Evolutionary conservation across 2,113 vertebrate species (phyloP).

Genomic region (Tragulus kanchil): DNA sequence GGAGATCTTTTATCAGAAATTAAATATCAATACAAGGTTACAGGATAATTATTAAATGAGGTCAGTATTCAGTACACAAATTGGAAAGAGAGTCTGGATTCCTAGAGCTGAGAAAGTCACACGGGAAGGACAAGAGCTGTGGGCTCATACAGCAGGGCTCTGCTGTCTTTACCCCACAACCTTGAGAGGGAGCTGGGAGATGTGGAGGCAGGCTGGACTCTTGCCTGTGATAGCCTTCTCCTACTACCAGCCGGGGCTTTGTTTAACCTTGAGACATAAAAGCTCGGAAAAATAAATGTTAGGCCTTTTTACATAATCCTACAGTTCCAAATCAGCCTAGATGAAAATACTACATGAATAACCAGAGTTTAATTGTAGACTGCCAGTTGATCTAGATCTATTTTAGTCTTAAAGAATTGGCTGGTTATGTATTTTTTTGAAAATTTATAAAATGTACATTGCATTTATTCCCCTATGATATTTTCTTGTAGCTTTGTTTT

Average conservation of each 20-base stretch:
- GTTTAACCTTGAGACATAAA: neutral
- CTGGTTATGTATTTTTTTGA: neutral
- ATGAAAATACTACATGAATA: neutral
- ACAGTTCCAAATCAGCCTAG: neutral
- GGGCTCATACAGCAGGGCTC: neutral
- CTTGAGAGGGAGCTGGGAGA: neutral
- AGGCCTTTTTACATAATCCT: neutral
- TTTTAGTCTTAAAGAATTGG: constrained; percentile 56
- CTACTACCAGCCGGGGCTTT: rapidly evolving
- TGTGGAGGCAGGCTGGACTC: neutral
- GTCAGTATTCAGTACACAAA: neutral
- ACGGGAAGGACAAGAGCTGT: neutral
- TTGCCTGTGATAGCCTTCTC: neutral
- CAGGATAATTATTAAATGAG: neutral
- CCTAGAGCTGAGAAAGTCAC: neutral
- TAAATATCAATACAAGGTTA: neutral
- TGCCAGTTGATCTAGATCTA: neutral
- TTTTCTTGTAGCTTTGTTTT: constrained; percentile 11
- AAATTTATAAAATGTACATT: neutral
- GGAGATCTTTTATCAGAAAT: neutral
- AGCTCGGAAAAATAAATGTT: neutral
- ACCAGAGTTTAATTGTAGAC: neutral
- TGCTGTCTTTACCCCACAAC: neutral
- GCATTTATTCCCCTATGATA: neutral
- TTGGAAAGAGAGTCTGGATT: neutral